phyloP scores from a whole-genome alignment of 2,888 invertebrate species.

The Eretmocerus hayati region DNA sequence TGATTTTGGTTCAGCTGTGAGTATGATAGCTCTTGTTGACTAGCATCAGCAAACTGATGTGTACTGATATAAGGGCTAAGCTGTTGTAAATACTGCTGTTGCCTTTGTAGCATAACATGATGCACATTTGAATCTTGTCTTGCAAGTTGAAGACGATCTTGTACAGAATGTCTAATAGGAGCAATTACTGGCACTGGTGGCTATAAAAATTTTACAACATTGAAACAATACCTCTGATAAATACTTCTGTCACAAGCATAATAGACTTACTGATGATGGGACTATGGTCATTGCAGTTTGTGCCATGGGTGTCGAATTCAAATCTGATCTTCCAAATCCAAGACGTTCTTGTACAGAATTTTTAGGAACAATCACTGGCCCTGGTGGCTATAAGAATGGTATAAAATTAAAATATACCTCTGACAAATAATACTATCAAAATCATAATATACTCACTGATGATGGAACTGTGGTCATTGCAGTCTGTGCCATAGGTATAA shows the following conservation, averaged over 20 bases:
- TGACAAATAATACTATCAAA: too few relatives aligned
- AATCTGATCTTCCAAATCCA: background rate
- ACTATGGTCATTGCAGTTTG: constrained; percentile 18
- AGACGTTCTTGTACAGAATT: background rate
- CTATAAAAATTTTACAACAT: constrained; percentile 2
- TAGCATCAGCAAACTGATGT: constrained; percentile 22
- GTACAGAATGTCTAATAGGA: constrained; percentile 29
- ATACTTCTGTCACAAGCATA: too few relatives aligned
- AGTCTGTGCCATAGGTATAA: constrained; percentile 33
- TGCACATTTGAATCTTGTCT: constrained; percentile 25
- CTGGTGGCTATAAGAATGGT: too few relatives aligned
- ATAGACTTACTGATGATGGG: too few relatives aligned
- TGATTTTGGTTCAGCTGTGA: constrained; percentile 23
- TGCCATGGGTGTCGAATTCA: constrained; percentile 36
- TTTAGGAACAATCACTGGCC: background rate
- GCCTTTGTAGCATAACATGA: constrained; percentile 22
- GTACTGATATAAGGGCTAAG: constrained; percentile 13
- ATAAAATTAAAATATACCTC: background rate
- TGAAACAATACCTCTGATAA: constrained; percentile 3
- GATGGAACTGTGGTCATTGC: too few relatives aligned
- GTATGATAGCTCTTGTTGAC: constrained; percentile 21
- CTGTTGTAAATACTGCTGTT: constrained; percentile 25
- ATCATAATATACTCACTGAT: too few relatives aligned
- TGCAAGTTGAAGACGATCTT: constrained; percentile 34
- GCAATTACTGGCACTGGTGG: background rate